These are phyloP conservation scores for Limnephilus rhombicus DNA, from an alignment of 2,888 invertebrate species.

Conservation along the genomic window DNA sequence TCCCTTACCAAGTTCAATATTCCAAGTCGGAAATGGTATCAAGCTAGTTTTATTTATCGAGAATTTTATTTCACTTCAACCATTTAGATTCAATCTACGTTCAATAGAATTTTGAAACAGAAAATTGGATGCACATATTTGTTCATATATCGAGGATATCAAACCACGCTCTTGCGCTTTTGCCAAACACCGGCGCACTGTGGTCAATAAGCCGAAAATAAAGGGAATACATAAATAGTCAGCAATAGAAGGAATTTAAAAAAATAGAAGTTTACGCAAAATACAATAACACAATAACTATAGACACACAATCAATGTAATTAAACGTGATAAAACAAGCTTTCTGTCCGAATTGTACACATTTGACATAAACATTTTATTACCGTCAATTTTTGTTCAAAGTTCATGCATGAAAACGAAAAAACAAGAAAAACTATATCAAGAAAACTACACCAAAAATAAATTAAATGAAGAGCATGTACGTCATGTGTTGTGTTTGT, in stretches of 20 bases:
- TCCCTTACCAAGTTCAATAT: background rate
- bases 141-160: background rate
- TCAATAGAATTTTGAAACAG: constrained; percentile 7
- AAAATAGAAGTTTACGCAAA: too few species aligned
- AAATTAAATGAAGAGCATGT: too few species aligned
- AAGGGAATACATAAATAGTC: background rate
- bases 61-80: background rate
- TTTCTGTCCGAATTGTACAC: too few species aligned
- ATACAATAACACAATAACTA: too few species aligned
- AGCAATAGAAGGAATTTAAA: background rate
- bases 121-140: constrained; percentile 12
- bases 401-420: too few species aligned
- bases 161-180: background rate
- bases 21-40: background rate
- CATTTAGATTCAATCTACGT: constrained; percentile 13
- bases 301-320: too few species aligned
- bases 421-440: too few species aligned
- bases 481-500: too few species aligned
- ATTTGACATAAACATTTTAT: too few species aligned
- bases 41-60: background rate
- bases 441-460: too few species aligned
- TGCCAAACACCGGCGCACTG: background rate
- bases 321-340: too few species aligned
- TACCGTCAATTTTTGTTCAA: too few species aligned
- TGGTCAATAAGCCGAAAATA: background rate